A percentile compares a stretch with the other conserved stretches of the same genome.
These are phyloP conservation scores for Sesia bembeciformis DNA, from an alignment of 2,888 invertebrate species.

Conservation along the genomic window DNA sequence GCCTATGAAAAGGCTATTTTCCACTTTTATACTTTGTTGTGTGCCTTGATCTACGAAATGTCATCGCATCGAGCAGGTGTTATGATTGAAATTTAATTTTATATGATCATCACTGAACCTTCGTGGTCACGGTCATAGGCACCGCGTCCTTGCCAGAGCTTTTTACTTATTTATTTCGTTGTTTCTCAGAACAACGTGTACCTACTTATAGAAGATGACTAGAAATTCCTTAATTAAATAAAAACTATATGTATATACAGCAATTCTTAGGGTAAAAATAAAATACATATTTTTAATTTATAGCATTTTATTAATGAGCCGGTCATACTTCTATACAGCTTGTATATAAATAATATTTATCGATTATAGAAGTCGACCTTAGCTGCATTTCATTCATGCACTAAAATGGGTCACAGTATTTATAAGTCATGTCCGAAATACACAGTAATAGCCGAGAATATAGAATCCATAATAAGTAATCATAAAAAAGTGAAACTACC, in stretches of 20 bases:
- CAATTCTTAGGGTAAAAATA: slow-evolving; percentile 6
- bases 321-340: slow-evolving; percentile 22
- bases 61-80: slow-evolving; percentile 49
- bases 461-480: slow-evolving; percentile 13
- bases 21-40: slow-evolving; percentile 33
- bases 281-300: slow-evolving; percentile 21
- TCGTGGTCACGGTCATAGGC: slow-evolving; percentile 27
- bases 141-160: slow-evolving; percentile 25
- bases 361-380: not conserved
- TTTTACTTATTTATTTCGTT: slow-evolving; percentile 3
- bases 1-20: slow-evolving; percentile 2
- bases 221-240: too few relatives aligned
- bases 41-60: slow-evolving; percentile 41
- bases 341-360: slow-evolving; percentile 28
- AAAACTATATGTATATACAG: too few relatives aligned
- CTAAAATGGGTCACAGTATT: slow-evolving; percentile 23
- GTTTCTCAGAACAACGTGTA: too few relatives aligned
- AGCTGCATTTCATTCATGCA: slow-evolving; percentile 2
- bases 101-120: slow-evolving; percentile 28
- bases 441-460: slow-evolving; percentile 26
- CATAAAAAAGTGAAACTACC: slow-evolving; percentile 47
- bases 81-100: slow-evolving; percentile 67
- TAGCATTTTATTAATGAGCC: slow-evolving; percentile 54
- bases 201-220: too few relatives aligned
- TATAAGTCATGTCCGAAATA: slow-evolving; percentile 28